Conservation (phyloP, 2,797 vertebrate genomes). For the Limnodromus scolopaceus region DNA sequence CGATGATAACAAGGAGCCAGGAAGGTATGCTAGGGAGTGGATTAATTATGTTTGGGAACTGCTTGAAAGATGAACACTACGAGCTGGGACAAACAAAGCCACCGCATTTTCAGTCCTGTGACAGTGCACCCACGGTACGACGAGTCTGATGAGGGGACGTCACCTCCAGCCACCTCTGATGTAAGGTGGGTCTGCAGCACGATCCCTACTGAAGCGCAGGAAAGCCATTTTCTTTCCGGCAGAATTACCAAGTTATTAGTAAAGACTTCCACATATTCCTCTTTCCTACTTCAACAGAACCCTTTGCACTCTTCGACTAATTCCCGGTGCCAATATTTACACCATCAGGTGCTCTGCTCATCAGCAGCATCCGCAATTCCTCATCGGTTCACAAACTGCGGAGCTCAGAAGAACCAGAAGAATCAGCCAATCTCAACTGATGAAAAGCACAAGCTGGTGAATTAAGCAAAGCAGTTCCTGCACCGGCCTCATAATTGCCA, state of each 20-base stretch:
- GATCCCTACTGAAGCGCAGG: not conserved
- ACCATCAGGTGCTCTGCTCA: constrained; percentile 23
- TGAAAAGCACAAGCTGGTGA: constrained; percentile 68
- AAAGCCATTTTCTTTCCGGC: not conserved
- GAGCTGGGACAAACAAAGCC: not conserved
- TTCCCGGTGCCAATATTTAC: not conserved
- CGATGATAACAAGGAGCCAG: not conserved
- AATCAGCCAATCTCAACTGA: constrained; percentile 61
- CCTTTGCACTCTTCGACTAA: not conserved
- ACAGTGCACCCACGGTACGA: not conserved
- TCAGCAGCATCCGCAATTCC: constrained; percentile 32
- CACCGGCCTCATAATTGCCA: constrained; percentile 55
- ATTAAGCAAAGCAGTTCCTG: constrained; percentile 62
- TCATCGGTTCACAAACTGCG: constrained; percentile 37
- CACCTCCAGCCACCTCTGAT: not conserved
- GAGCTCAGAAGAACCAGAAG: constrained; percentile 43
- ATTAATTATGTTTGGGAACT: constrained; percentile 48
- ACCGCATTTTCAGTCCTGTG: not conserved
- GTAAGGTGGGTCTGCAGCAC: not conserved
- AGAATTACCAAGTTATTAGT: not conserved
- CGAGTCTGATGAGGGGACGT: not conserved
- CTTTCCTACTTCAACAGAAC: not conserved
- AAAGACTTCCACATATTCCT: not conserved
- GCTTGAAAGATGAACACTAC: not conserved
- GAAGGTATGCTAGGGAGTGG: not conserved